These are phyloP conservation scores for Notiomystis cincta DNA, from an alignment of 2,113 vertebrate species.

Conservation along the genomic window DNA sequence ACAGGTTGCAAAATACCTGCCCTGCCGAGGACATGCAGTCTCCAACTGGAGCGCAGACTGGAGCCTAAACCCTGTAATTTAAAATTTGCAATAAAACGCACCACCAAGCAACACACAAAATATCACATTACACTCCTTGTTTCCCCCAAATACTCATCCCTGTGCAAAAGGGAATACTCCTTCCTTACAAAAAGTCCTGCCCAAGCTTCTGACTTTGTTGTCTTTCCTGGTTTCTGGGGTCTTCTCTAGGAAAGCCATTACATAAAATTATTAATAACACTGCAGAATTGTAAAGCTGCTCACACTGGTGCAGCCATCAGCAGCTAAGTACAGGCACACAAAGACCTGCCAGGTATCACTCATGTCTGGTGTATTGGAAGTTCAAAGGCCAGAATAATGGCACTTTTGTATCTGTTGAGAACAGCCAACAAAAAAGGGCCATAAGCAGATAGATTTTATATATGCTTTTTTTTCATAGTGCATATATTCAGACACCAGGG, in stretches of 20 bases:
- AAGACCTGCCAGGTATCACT: not conserved
- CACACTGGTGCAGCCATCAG: not conserved
- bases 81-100: not conserved
- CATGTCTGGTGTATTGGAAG: not conserved
- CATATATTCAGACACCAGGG: not conserved
- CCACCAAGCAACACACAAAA: not conserved
- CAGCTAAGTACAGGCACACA: not conserved
- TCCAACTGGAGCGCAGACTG: not conserved
- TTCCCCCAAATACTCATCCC: rapidly evolving
- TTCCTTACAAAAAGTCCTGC: not conserved
- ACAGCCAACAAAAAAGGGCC: not conserved
- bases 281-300: not conserved
- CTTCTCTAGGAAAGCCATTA: not conserved
- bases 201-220: not conserved
- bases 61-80: not conserved
- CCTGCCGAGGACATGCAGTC: not conserved
- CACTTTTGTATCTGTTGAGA: not conserved
- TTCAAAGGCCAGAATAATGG: not conserved
- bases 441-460: not conserved
- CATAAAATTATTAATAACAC: not conserved
- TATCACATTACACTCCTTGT: rapidly evolving
- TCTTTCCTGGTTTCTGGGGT: not conserved
- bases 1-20: not conserved
- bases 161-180: not conserved
- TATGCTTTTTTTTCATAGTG: not conserved